These are phyloP conservation scores for Xiphorhynchus erythropygius DNA, from an alignment of 2,797 vertebrate genomes.

Conservation along the genomic window DNA sequence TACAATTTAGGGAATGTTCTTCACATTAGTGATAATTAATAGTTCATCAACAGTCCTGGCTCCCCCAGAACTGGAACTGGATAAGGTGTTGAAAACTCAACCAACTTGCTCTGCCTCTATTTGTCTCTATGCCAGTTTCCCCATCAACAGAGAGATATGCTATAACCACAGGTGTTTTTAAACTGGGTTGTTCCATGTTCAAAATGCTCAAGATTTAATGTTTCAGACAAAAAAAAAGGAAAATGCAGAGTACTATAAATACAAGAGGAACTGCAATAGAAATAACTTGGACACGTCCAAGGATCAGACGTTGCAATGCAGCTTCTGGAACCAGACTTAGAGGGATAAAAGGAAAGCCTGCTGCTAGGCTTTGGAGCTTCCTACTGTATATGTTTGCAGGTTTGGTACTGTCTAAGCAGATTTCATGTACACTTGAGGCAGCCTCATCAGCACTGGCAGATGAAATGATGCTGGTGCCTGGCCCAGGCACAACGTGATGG, in stretches of 20 bases:
- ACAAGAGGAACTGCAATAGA: not conserved
- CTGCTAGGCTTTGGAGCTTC: not conserved
- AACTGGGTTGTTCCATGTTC: not conserved
- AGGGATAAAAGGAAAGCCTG: not conserved
- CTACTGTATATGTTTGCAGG: not conserved
- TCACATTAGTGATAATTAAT: not conserved
- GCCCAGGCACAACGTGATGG: accelerated
- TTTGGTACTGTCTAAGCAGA: not conserved
- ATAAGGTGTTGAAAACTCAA: not conserved
- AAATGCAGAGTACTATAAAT: not conserved
- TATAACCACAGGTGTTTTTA: not conserved
- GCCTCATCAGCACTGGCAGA: not conserved
- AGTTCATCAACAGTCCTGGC: not conserved
- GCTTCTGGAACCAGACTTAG: not conserved
- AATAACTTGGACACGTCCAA: not conserved
- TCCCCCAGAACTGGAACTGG: not conserved
- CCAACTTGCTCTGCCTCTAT: not conserved
- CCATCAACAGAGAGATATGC: not conserved
- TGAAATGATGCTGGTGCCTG: not conserved
- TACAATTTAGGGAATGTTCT: not conserved
- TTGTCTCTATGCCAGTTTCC: not conserved
- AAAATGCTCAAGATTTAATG: not conserved
- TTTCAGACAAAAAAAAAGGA: not conserved
- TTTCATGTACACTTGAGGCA: not conserved
- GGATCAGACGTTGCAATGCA: not conserved